Evolutionary conservation across 2,797 vertebrate genomes (phyloP).

Genomic region (Xenops minutus): DNA sequence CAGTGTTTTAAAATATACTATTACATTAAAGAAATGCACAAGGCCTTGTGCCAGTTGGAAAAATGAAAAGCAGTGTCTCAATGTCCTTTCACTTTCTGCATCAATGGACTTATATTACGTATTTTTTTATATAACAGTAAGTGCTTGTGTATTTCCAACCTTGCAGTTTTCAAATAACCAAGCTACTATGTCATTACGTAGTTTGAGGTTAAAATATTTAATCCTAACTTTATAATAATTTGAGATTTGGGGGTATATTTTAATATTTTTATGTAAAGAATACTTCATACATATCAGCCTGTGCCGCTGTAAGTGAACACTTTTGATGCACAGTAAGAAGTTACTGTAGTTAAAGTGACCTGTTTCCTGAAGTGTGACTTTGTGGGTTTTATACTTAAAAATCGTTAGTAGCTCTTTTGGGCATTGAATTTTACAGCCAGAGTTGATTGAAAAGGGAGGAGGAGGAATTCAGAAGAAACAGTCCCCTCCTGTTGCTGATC

Average conservation of each 20-base stretch:
- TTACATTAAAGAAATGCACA: constrained; percentile 5
- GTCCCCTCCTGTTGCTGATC: constrained; percentile 45
- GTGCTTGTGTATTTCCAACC: background rate
- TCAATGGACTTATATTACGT: background rate
- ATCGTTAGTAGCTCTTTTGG: background rate
- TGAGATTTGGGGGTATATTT: background rate
- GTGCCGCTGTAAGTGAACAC: background rate
- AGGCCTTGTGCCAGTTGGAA: background rate
- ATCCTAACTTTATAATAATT: background rate
- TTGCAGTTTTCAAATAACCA: background rate
- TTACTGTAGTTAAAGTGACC: background rate
- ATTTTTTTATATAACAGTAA: background rate
- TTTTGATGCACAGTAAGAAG: background rate
- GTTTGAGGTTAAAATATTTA: background rate
- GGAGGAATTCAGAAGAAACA: constrained; percentile 10
- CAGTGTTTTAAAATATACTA: background rate
- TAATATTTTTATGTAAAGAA: background rate
- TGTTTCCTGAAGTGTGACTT: background rate
- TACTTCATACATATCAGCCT: background rate
- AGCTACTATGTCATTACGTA: background rate
- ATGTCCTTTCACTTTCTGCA: constrained; percentile 4
- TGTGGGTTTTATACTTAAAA: background rate
- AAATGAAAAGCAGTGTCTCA: background rate
- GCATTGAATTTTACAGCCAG: background rate
- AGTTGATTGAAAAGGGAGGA: constrained; percentile 7